Base-by-base conservation (phyloP, 2,113 vertebrate species). In the Sarotherodon lohbergeri region DNA sequence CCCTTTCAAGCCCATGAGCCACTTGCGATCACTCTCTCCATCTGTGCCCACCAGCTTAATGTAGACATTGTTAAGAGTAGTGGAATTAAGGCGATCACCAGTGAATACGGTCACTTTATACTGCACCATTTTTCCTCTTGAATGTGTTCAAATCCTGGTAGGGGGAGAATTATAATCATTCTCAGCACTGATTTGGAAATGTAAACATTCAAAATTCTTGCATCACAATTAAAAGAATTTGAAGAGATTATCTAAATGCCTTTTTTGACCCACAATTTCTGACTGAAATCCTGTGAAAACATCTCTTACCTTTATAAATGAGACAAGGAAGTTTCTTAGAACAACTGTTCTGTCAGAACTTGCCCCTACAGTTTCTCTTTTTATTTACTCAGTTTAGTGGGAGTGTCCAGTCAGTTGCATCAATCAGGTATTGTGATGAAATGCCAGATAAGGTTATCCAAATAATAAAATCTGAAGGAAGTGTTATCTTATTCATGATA, bases 1-100 rank as follows among this genome's bases (percentile, higher is more conserved):
- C 2, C 81, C 79, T 56, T 46, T 89, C 5, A 89, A 1, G 57
- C 34, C 12, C 0, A 4, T 1, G 5, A 95, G 92, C 81, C 12
- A 50, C 2, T 3, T 41, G 6, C 34, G 90, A 1, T 82, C 0
- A 4, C 91, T 93, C 82, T 95, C 91, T 2, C 91, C 90, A 8
- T 88, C 57, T 6, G 57, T 78, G 16, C 94, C 95, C 81, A 94
- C 89, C 82, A 95, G 83, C 50, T 93, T 95, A 50, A 95, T 93
- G 84, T 16, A 92, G 39, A 95, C 11, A 1, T 86, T 79, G 90
- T 93, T 93, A 0, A 91, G 22, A 9, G 94, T 94, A 39, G 43
- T 14, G 14, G 92, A 80, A 17, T 0, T 0, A 1, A 4, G 4
- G 0, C 43, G 4, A 4, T 80, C 2, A 1, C 4, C 24, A 3